Evolutionary conservation across 2,888 invertebrate species (phyloP).

Genomic region (Polyploca ridens): DNA sequence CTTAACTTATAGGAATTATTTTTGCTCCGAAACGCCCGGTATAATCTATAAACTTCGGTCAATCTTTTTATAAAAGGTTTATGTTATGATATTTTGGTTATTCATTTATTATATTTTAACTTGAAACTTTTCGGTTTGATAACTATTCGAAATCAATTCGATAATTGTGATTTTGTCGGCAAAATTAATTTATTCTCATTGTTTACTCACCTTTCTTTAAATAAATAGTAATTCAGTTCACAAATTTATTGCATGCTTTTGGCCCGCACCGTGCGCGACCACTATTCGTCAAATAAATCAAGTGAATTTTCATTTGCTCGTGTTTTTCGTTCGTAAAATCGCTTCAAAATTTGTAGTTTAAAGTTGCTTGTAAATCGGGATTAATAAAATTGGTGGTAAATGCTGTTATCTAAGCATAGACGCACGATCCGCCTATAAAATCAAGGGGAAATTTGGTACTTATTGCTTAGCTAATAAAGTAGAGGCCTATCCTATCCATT

Average conservation of each 20-base stretch:
- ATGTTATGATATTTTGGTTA: too few species aligned
- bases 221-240: constrained; percentile 34
- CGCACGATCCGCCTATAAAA: too few species aligned
- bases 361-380: neutral
- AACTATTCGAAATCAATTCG: neutral
- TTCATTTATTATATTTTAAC: too few species aligned
- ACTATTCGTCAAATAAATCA: constrained; percentile 63
- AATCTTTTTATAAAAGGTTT: too few species aligned
- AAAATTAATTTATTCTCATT: constrained; percentile 2
- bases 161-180: neutral
- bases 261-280: constrained; percentile 36
- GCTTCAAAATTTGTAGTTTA: neutral
- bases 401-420: too few species aligned
- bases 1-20: too few species aligned
- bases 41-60: too few species aligned
- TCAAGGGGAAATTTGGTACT: too few species aligned
- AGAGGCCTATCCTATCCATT: neutral
- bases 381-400: too few species aligned
- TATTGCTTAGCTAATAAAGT: too few species aligned
- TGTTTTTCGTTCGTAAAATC: constrained; percentile 33
- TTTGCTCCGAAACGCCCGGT: too few species aligned
- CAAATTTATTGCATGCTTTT: constrained; percentile 52
- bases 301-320: constrained; percentile 51
- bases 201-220: neutral
- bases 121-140: too few species aligned